Evolutionary conservation across 2,113 vertebrate genomes (phyloP), one percentile per base, ranked within the genome.

Genomic region (Ifrita kowaldi): DNA sequence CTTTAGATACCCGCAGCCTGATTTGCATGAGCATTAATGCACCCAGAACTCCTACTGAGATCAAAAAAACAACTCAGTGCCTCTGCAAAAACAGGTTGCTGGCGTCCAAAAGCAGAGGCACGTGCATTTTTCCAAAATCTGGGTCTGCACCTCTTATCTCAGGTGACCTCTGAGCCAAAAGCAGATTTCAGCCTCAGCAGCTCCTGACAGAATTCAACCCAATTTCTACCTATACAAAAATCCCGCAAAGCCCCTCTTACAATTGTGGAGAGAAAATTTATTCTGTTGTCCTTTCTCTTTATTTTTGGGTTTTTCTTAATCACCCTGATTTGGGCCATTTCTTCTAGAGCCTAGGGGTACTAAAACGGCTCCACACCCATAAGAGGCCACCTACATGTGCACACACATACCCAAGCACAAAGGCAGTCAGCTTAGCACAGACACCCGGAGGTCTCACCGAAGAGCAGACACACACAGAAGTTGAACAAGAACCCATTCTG

Each of bases 11-110:
- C 46, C 8, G 2, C 82, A 94, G 87, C 27, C 82, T 94, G 79
- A 95, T 97, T 96, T 93, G 93, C 95, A 96, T 95, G 71, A 94
- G 19, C 59, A 76, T 94, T 95, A 89, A 70, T 4, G 55, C 67
- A 95, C 84, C 74, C 84, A 96, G 93, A 91, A 91, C 94, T 96
- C 96, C 94, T 70, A 96, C 96, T 88, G 87, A 96, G 95, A 95
- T 97, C 95, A 96, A 96, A 97, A 95, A 80, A 73, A 2, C 52
- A 70, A 11, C 59, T 70, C 18, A 1, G 24, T 71, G 71, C 55
- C 79, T 95, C 90, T 74, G 90, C 78, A 94, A 94, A 94, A 90
- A 63, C 74, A 93, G 82, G 62, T 69, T 94, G 75, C 56, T 91
- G 90, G 93, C 75, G 83, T 83, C 50, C 75, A 80, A 95, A 93